phyloP scores from a whole-genome alignment of 1,140 invertebrate species.

The Teleopsis dalmanni region DNA sequence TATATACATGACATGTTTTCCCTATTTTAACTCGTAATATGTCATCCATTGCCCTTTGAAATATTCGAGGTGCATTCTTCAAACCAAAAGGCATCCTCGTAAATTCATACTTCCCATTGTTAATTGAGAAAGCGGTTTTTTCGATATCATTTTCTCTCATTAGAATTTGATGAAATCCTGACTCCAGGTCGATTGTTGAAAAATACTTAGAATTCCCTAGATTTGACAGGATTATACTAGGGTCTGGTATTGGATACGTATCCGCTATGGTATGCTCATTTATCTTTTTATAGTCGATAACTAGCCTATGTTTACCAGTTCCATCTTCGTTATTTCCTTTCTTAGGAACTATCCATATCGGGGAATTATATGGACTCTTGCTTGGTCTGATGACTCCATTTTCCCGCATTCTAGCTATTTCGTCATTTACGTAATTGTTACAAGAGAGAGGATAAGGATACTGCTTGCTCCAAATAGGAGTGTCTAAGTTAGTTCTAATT shows the following conservation, averaged over 20 bases:
- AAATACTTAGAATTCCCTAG: constrained; percentile 29
- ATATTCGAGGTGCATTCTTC: constrained; percentile 38
- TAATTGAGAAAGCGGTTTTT: constrained; percentile 9
- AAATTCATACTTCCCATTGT: constrained; percentile 3
- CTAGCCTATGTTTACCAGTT: neutral
- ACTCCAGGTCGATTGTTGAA: constrained; percentile 27
- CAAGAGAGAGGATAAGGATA: constrained; percentile 3
- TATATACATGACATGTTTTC: constrained; percentile 27
- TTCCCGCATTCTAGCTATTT: neutral
- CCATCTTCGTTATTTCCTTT: constrained; percentile 1
- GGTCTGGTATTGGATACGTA: constrained; percentile 18
- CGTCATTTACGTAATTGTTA: constrained; percentile 2
- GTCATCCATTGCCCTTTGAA: constrained; percentile 44
- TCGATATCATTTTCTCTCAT: constrained; percentile 1
- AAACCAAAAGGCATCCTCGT: constrained; percentile 38
- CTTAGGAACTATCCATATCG: constrained; percentile 3
- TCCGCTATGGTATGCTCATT: constrained; percentile 15
- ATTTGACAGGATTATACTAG: constrained; percentile 17
- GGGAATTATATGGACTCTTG: constrained; percentile 5
- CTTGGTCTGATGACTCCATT: neutral
- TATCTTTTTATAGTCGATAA: constrained; percentile 5
- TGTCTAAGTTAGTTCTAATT: neutral
- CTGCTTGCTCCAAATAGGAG: neutral
- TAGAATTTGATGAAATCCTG: constrained; percentile 31
- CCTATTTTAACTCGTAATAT: constrained; percentile 23